Percentiles rank a stretch among this genome's conserved stretches.
Evolutionary conservation across 2,797 vertebrate species (phyloP).

Genomic region (Tolypeutes matacus): DNA sequence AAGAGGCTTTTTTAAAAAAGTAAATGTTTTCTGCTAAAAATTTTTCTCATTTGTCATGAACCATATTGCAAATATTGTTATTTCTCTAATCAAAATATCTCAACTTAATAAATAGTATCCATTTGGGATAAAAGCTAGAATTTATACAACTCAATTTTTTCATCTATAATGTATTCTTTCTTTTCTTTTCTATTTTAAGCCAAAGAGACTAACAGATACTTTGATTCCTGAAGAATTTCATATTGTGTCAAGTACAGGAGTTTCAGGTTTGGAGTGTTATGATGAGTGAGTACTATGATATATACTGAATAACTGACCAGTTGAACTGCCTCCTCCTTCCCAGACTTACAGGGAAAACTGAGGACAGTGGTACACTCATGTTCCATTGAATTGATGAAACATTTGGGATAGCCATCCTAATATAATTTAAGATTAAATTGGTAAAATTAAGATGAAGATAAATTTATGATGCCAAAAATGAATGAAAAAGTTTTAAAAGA

Average conservation of each 20-base stretch:
- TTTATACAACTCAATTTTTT: not conserved
- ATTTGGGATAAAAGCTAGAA: not conserved
- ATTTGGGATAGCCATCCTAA: not conserved
- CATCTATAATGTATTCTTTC: not conserved
- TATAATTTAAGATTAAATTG: not conserved
- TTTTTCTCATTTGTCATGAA: not conserved
- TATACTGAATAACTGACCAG: not conserved
- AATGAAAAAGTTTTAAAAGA: not conserved
- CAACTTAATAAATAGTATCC: not conserved
- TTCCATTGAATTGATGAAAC: not conserved
- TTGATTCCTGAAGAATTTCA: constrained; percentile 94
- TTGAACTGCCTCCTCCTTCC: not conserved
- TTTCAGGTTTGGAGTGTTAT: constrained; percentile 91
- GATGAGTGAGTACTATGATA: constrained; percentile 91
- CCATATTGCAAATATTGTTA: not conserved
- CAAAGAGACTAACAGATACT: constrained; percentile 84
- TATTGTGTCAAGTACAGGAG: constrained; percentile 92
- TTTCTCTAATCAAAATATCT: constrained; percentile 48
- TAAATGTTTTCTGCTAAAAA: not conserved
- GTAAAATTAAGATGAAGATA: too few relatives aligned
- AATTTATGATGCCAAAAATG: not conserved
- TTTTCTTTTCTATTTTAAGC: constrained; percentile 82
- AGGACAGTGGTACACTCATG: not conserved
- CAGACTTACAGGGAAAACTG: not conserved
- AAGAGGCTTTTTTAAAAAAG: not conserved